These are phyloP conservation scores for Iphiclides podalirius DNA, from an alignment of 2,888 invertebrate genomes.

Conservation along the genomic window DNA sequence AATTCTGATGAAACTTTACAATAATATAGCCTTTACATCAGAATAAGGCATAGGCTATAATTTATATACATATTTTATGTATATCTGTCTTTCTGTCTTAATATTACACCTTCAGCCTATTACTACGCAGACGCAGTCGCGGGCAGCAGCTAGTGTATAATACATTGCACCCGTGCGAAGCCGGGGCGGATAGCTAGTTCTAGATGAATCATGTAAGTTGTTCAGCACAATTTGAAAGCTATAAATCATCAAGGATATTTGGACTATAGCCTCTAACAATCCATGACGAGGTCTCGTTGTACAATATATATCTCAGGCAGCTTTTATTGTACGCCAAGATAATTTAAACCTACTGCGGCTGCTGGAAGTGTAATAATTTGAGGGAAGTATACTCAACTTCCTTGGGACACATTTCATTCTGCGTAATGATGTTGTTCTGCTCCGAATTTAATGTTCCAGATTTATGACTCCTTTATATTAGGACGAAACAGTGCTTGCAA, in stretches of 20 bases:
- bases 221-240: not conserved
- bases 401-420: constrained; percentile 22
- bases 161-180: no score
- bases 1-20: no score
- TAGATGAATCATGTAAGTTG: no score
- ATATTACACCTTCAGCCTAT: no score
- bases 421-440: constrained; percentile 21
- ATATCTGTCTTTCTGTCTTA: no score
- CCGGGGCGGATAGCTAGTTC: no score
- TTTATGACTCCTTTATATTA: no score
- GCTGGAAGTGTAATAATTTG: constrained; percentile 20
- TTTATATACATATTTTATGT: no score
- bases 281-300: constrained; percentile 11
- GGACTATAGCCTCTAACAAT: constrained; percentile 5
- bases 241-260: constrained; percentile 14
- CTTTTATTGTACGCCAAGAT: constrained; percentile 20
- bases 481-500: constrained; percentile 1
- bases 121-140: no score
- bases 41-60: no score
- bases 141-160: no score
- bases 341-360: constrained; percentile 18
- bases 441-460: constrained; percentile 19
- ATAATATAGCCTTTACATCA: no score
- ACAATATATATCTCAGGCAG: constrained; percentile 12
- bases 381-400: constrained; percentile 15